Percentiles rank a stretch among this genome's conserved stretches.
These are phyloP conservation scores for Cryptocheilus praepositus DNA, from an alignment of 2,888 invertebrate genomes.

Conservation along the genomic window DNA sequence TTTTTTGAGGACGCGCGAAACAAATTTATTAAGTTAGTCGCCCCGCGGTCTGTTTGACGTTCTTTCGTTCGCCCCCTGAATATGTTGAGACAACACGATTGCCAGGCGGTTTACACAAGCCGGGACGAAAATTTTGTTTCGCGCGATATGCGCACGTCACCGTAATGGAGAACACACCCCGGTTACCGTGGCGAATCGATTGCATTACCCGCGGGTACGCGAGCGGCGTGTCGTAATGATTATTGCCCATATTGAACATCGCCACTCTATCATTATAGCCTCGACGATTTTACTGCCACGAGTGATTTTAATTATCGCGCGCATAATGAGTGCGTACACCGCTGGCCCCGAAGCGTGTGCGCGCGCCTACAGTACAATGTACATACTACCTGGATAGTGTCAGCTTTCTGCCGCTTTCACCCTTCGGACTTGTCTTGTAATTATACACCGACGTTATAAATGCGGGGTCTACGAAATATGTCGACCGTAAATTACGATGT, in stretches of 20 bases:
- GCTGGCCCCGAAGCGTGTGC: background rate
- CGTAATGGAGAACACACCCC: conserved; percentile 9
- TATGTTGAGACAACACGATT: too few species aligned
- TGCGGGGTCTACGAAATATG: background rate
- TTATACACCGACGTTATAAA: conserved; percentile 6
- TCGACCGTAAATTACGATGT: too few species aligned
- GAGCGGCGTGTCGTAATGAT: conserved; percentile 26
- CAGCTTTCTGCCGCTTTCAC: too few species aligned
- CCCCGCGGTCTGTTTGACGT: too few species aligned
- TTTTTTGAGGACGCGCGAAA: too few species aligned
- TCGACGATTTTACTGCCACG: conserved; percentile 15
- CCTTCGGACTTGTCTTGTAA: too few species aligned
- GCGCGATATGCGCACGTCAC: conserved; percentile 11
- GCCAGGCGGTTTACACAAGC: too few species aligned
- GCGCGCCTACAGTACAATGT: too few species aligned
- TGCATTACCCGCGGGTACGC: conserved; percentile 25
- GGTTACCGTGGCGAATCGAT: conserved; percentile 34
- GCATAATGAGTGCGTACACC: conserved; percentile 9
- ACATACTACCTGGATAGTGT: too few species aligned
- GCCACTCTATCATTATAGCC: conserved; percentile 28
- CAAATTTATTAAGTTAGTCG: too few species aligned
- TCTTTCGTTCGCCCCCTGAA: too few species aligned
- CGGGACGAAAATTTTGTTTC: conserved; percentile 10
- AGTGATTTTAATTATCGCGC: conserved; percentile 38
- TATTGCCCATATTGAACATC: conserved; percentile 28